These are phyloP conservation scores for Sinonovacula constricta DNA, from an alignment of 1,140 invertebrate genomes.

Conservation along the genomic window DNA sequence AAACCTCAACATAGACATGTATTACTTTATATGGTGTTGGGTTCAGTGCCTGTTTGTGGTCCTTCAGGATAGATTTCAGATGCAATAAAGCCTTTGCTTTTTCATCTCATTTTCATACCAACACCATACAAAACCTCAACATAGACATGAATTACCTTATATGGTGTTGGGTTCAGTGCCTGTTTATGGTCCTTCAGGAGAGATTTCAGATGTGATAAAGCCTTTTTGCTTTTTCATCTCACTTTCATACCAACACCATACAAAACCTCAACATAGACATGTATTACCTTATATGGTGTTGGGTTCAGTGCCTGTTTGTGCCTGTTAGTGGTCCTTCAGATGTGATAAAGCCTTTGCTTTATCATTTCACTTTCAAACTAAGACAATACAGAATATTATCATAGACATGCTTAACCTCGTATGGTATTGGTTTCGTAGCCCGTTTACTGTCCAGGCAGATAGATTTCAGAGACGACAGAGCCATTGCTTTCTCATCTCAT, in stretches of 20 bases:
- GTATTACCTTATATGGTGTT: slow-evolving; percentile 96
- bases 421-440: slow-evolving; percentile 98
- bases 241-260: too few species aligned
- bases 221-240: slow-evolving; percentile 88
- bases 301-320: slow-evolving; percentile 98
- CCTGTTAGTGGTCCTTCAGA: slow-evolving; percentile 89
- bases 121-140: too few species aligned
- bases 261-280: too few species aligned
- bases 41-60: slow-evolving; percentile 97
- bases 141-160: slow-evolving; percentile 94
- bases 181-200: slow-evolving; percentile 96
- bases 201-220: slow-evolving; percentile 88
- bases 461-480: slow-evolving; percentile 88
- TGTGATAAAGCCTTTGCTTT: slow-evolving; percentile 89
- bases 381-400: too few species aligned
- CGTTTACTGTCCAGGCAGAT: slow-evolving; percentile 96
- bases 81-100: slow-evolving; percentile 89
- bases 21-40: slow-evolving; percentile 98
- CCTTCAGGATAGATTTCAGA: slow-evolving; percentile 89
- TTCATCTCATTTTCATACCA: slow-evolving; percentile 81
- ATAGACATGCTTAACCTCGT: slow-evolving; percentile 94
- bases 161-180: slow-evolving; percentile 98
- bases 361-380: slow-evolving; percentile 82
- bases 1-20: too few species aligned
- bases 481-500: slow-evolving; percentile 89